These are phyloP conservation scores for Pogonocichla stellata DNA, from an alignment of 2,113 vertebrate species.

Conservation along the genomic window DNA sequence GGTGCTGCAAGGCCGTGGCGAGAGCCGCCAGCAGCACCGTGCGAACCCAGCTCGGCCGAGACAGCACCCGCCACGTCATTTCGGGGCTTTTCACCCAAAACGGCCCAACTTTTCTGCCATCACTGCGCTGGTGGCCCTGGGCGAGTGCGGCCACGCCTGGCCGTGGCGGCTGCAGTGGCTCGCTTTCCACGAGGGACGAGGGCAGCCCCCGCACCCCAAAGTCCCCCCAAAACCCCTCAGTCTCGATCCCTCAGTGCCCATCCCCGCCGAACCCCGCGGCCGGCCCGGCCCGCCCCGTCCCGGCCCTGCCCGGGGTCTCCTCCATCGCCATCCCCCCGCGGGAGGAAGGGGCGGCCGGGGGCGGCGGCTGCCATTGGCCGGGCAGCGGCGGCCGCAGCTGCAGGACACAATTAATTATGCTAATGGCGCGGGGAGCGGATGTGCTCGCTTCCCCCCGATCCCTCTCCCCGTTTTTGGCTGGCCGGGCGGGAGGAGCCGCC, in stretches of 20 bases:
- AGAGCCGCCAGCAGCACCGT: neutral
- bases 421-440: constrained; percentile 77
- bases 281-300: neutral
- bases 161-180: neutral
- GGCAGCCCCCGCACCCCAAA: neutral
- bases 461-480: constrained; percentile 48
- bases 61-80: constrained; percentile 65
- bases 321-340: neutral
- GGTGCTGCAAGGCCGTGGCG: neutral
- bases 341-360: constrained; percentile 5
- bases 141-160: neutral
- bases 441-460: constrained; percentile 55
- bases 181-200: neutral
- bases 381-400: constrained; percentile 59
- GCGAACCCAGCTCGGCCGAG: constrained; percentile 36
- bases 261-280: neutral
- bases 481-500: constrained; percentile 75
- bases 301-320: neutral
- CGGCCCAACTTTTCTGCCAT: neutral
- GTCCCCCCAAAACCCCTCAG: rapidly evolving
- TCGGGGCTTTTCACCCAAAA: neutral
- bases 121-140: neutral
- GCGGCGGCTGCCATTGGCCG: constrained; percentile 55
- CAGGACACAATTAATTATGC: constrained; percentile 81
- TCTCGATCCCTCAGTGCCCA: too few relatives aligned